Percentiles rank a stretch among this genome's conserved stretches.
Evolutionary conservation across 2,797 vertebrate species (phyloP).

Genomic region (Anolis apletophallus): DNA sequence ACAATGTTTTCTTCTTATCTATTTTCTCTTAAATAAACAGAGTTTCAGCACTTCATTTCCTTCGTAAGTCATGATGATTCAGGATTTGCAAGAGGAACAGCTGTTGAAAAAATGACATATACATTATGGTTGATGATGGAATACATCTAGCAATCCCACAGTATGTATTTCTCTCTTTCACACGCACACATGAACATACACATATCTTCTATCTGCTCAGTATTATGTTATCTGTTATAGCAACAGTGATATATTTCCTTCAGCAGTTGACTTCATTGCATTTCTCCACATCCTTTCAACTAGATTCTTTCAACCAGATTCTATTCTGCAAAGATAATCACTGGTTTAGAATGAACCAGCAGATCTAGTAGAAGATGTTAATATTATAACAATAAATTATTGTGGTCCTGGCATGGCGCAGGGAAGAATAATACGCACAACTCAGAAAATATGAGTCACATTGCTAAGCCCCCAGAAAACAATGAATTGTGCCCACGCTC

Average conservation of each 20-base stretch:
- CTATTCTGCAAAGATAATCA: background rate
- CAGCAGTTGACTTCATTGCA: background rate
- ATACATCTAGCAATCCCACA: too few species aligned
- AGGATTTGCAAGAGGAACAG: background rate
- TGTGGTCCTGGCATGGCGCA: background rate
- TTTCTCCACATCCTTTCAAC: background rate
- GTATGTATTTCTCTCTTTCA: too few species aligned
- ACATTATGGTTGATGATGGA: too few species aligned
- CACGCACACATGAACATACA: too few species aligned
- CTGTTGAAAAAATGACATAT: background rate
- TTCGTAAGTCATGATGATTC: background rate
- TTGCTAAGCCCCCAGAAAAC: background rate
- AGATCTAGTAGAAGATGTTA: background rate
- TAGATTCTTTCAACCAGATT: slow-evolving; percentile 23
- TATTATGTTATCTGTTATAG: background rate
- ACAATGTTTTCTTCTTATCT: background rate
- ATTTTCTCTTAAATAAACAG: background rate
- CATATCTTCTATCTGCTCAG: background rate
- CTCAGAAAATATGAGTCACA: background rate
- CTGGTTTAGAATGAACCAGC: background rate
- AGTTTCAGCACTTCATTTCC: background rate
- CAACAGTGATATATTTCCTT: background rate
- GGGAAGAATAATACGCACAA: background rate
- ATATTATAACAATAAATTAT: background rate
- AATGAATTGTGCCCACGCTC: background rate